Evolutionary conservation across 2,113 vertebrate species (phyloP).

Genomic region (Hippolais icterina): DNA sequence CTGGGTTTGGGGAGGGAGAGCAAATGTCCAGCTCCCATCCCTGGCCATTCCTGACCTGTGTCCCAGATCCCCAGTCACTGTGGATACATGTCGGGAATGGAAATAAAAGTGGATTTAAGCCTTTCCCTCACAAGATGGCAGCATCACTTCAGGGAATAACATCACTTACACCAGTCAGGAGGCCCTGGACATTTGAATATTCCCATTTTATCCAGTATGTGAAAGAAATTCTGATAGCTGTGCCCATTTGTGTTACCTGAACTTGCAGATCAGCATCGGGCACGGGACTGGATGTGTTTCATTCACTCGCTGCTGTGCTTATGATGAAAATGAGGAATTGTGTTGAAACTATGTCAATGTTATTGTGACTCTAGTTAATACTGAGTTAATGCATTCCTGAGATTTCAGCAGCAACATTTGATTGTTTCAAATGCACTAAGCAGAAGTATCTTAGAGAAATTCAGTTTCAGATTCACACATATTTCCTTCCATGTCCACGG

Average conservation of each 20-base stretch:
- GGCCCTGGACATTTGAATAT: background rate
- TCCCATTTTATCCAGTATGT: background rate
- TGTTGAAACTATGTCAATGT: background rate
- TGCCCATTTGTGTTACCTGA: background rate
- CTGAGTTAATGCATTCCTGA: background rate
- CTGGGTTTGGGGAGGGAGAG: background rate
- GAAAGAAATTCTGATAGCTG: background rate
- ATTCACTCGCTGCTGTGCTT: background rate
- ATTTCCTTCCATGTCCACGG: background rate
- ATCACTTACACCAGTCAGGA: background rate
- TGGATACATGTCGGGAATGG: background rate
- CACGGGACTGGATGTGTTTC: background rate
- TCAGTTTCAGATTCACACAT: background rate
- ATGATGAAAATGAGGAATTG: background rate
- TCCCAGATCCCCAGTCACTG: background rate
- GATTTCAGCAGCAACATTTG: background rate
- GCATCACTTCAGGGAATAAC: conserved; percentile 12
- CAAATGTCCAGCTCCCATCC: background rate
- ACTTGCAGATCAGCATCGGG: background rate
- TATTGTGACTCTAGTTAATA: background rate
- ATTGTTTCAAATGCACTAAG: background rate
- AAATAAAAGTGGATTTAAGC: background rate
- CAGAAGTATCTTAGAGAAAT: background rate
- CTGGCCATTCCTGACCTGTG: background rate
- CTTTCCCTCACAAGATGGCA: conserved; percentile 60